Evolutionary conservation across 2,113 vertebrate species (phyloP).

Genomic region (Scolopax mira): DNA sequence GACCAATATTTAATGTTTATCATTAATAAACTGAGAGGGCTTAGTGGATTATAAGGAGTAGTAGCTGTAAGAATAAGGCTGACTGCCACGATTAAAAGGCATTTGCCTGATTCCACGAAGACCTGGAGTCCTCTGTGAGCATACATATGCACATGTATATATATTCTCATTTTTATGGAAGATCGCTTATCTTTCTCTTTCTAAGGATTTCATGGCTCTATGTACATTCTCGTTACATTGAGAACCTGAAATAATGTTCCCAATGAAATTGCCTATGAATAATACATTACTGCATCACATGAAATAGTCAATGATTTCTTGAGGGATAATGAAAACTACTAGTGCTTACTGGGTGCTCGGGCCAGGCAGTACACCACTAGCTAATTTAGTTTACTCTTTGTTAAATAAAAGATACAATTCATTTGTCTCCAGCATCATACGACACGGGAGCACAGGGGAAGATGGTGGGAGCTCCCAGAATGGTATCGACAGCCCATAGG

Average conservation of each 20-base stretch:
- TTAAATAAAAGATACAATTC: slow-evolving; percentile 46
- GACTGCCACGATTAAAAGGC: neutral
- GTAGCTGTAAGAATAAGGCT: neutral
- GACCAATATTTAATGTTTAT: neutral
- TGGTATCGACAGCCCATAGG: neutral
- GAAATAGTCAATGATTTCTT: slow-evolving; percentile 34
- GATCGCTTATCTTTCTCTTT: neutral
- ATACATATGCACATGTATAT: neutral
- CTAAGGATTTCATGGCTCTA: slow-evolving; percentile 14
- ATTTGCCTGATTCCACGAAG: neutral
- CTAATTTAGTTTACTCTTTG: slow-evolving; percentile 15
- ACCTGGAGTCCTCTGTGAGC: neutral
- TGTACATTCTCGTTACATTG: neutral
- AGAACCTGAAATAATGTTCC: slow-evolving; percentile 2
- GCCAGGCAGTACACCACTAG: neutral
- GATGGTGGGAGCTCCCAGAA: neutral
- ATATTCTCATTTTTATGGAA: neutral
- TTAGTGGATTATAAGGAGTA: neutral
- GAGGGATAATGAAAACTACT: slow-evolving; percentile 27
- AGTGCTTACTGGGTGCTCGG: neutral
- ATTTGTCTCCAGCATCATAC: neutral
- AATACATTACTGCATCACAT: slow-evolving; percentile 2
- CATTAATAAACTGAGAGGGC: neutral
- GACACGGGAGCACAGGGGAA: neutral
- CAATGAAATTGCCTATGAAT: slow-evolving; percentile 52